Evolutionary conservation across 2,113 vertebrate species (phyloP).

Genomic region (Mixornis gularis): DNA sequence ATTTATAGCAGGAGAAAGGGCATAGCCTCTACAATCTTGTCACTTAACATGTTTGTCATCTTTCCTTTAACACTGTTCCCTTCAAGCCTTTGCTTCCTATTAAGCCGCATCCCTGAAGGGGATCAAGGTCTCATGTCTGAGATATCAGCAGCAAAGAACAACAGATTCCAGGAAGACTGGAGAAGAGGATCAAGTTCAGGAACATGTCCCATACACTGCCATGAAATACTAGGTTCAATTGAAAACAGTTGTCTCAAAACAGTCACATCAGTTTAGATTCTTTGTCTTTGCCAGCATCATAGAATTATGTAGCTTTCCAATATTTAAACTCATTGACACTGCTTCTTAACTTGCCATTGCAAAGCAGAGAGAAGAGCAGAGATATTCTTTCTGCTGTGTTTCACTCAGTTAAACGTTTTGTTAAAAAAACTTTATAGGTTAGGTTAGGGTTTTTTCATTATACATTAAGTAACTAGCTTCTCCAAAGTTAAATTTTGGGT

Average conservation of each 20-base stretch:
- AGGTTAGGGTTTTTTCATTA: not conserved
- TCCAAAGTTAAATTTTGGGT: not conserved
- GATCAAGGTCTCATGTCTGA: not conserved
- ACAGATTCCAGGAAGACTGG: not conserved
- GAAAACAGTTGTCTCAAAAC: not conserved
- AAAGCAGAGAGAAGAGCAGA: not conserved
- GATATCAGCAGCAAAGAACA: not conserved
- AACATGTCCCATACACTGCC: not conserved
- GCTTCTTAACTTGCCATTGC: not conserved
- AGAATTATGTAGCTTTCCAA: not conserved
- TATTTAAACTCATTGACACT: not conserved
- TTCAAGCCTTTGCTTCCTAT: not conserved
- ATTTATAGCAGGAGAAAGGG: not conserved
- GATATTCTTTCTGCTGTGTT: not conserved
- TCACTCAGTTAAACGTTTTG: not conserved
- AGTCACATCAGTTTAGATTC: not conserved
- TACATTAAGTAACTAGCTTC: rapidly evolving
- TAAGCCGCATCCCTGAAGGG: not conserved
- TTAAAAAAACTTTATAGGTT: not conserved
- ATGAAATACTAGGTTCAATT: not conserved
- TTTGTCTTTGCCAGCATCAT: not conserved
- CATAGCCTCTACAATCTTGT: not conserved
- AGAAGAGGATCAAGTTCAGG: not conserved
- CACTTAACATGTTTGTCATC: not conserved
- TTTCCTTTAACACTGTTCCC: not conserved